Percentiles rank a stretch among this genome's conserved stretches.
Conservation (phyloP, 2,113 vertebrate species). For the Xiphophorus maculatus region DNA sequence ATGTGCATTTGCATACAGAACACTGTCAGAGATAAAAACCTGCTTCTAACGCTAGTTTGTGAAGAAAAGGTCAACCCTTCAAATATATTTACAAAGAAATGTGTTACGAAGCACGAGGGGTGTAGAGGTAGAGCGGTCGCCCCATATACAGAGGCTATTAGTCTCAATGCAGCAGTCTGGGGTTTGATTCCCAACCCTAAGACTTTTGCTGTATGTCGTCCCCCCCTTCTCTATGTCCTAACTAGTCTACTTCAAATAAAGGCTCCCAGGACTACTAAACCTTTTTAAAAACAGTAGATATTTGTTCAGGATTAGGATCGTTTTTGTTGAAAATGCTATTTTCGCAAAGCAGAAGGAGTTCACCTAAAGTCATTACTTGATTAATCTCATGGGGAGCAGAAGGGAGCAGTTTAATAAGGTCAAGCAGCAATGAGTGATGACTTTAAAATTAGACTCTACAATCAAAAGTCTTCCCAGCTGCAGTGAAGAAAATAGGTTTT, state of each 20-base stretch:
- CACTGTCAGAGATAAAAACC: not conserved
- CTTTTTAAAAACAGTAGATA: not conserved
- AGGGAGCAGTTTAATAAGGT: constrained; percentile 11
- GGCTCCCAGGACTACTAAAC: too few species aligned
- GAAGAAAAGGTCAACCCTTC: not conserved
- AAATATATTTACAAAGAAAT: not conserved
- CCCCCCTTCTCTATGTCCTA: too few species aligned
- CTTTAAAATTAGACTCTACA: constrained; percentile 18
- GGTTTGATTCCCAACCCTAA: too few species aligned
- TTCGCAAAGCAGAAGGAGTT: not conserved
- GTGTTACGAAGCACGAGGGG: too few species aligned
- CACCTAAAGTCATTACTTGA: not conserved
- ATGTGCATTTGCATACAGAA: not conserved
- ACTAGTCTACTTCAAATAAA: too few species aligned
- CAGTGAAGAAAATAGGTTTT: not conserved
- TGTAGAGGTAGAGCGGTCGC: too few species aligned
- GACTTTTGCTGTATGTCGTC: too few species aligned
- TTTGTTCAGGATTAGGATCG: not conserved
- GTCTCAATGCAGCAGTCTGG: too few species aligned
- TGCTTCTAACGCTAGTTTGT: not conserved
- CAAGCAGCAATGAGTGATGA: constrained; percentile 1
- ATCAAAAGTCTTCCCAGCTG: not conserved
- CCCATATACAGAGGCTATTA: too few species aligned
- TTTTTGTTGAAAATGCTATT: not conserved
- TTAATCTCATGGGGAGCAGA: not conserved